phyloP scores from a whole-genome alignment of 2,888 invertebrate species.

The Lasioglossum pauxillum region DNA sequence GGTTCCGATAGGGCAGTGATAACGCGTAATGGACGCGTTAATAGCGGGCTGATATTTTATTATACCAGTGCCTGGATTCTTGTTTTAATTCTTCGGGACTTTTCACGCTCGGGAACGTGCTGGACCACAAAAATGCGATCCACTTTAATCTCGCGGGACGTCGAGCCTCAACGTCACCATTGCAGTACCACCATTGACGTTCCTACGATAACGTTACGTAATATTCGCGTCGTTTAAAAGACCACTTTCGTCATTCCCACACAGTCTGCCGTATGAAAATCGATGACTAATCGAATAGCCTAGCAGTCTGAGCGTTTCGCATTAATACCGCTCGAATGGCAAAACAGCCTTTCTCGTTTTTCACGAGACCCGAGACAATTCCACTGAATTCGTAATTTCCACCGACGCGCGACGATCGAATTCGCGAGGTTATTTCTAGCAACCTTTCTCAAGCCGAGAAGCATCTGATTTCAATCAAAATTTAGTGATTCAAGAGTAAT shows the following conservation, averaged over 20 bases:
- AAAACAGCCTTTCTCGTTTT: conserved; percentile 27
- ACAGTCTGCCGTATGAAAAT: conserved; percentile 52
- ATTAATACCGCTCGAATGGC: conserved; percentile 30
- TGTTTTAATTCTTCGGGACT: not conserved
- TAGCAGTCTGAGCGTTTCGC: conserved; percentile 32
- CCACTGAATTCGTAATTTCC: conserved; percentile 7
- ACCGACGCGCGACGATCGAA: not conserved
- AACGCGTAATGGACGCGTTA: conserved; percentile 8
- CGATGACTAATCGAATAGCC: conserved; percentile 55
- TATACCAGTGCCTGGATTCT: not conserved
- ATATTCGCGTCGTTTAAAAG: conserved; percentile 41
- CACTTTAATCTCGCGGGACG: conserved; percentile 20
- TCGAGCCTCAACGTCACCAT: conserved; percentile 2
- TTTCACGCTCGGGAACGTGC: conserved; percentile 1
- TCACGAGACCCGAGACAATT: conserved; percentile 1
- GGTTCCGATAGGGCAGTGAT: conserved; percentile 1
- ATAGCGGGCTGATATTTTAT: conserved; percentile 5
- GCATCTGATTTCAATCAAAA: no score
- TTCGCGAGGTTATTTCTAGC: not conserved
- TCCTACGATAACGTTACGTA: conserved; percentile 49
- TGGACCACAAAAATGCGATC: conserved; percentile 22
- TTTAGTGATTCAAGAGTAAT: no score
- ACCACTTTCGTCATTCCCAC: conserved; percentile 67
- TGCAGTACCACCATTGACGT: conserved; percentile 33
- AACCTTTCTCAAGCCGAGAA: not conserved